Conservation (phyloP, 2,888 invertebrate genomes). For the Hetaerina titia region DNA sequence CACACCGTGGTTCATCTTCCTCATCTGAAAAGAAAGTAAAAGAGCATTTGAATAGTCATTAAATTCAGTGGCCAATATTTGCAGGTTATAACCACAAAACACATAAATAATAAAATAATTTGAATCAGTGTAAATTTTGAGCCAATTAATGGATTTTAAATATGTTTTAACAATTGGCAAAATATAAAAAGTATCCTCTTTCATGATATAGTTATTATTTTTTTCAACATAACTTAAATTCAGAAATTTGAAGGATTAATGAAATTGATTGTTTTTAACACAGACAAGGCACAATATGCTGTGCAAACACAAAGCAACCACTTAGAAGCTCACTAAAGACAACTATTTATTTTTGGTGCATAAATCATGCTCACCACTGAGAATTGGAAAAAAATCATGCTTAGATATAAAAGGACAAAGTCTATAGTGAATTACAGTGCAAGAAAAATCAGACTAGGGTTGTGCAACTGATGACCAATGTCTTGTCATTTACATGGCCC, state of each 20-base stretch:
- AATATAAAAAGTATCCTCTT: neutral
- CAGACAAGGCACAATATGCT: slow-evolving; percentile 26
- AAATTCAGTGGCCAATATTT: neutral
- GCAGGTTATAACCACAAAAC: neutral
- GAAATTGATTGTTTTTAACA: neutral
- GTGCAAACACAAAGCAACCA: neutral
- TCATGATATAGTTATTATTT: neutral
- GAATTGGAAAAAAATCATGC: neutral
- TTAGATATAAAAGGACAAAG: neutral
- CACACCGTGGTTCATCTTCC: slow-evolving; percentile 89
- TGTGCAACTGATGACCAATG: neutral
- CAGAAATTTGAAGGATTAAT: neutral
- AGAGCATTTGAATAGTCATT: neutral
- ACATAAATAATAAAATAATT: neutral
- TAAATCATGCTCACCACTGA: neutral
- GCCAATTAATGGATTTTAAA: neutral
- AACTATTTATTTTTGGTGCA: neutral
- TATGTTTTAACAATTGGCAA: neutral
- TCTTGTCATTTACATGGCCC: too few species aligned
- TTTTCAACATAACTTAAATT: neutral
- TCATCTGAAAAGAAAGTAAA: slow-evolving; percentile 81
- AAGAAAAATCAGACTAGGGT: neutral
- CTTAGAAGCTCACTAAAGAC: neutral
- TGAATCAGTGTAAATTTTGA: neutral
- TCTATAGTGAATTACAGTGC: neutral